Base-by-base conservation (phyloP, 2,797 vertebrate genomes). In the Manis pentadactyla region DNA sequence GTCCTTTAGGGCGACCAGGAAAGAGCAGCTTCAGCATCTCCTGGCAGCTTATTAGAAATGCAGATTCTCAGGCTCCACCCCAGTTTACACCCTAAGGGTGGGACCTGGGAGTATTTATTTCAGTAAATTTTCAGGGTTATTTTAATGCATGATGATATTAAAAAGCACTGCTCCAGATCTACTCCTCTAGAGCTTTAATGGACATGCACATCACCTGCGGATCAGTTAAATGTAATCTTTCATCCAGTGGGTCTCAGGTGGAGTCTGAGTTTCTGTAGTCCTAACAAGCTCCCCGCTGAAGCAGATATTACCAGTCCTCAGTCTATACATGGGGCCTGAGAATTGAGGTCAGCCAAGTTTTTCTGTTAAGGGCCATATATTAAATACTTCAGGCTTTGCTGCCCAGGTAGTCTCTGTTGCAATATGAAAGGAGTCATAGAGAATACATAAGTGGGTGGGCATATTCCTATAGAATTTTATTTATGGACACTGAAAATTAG, bases 401-500 rank as follows among this genome's bases (percentile, higher is more conserved):
- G 39, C 7, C 31, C 39, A 7, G 8, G 9, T 5, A 17, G 23
- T 29, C 12, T 64, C 55, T 51, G 8, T 23, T 21, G 18, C 59
- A 64, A 27, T 19, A 3, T 61, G 39, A 90, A 59, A 71, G n/a
- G 15, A 83, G 8, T 21, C 34, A 17, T 12, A 64, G 53, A 13
- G 51, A 27, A 49, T 69, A 21, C 34, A 23, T 87, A 77, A 95
- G 81, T 42, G 37, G 42, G 87, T 81, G 49, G 59, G 12, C 27
- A 29, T 53, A 29, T 87, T 90, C 51, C 75, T 4, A 0, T 77
- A 31, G 53, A 95, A 66, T 17, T 90, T 83, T 83, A 49, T 88
- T 85, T 87, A 83, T 53, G 63, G 57, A 74, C 25, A 64, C 10
- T 84, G 68, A 93, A 93, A 71, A 94, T 96, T 68, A 93, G 42